Conservation (phyloP, 1,140 invertebrate genomes). For the Diorhabda elongata region DNA sequence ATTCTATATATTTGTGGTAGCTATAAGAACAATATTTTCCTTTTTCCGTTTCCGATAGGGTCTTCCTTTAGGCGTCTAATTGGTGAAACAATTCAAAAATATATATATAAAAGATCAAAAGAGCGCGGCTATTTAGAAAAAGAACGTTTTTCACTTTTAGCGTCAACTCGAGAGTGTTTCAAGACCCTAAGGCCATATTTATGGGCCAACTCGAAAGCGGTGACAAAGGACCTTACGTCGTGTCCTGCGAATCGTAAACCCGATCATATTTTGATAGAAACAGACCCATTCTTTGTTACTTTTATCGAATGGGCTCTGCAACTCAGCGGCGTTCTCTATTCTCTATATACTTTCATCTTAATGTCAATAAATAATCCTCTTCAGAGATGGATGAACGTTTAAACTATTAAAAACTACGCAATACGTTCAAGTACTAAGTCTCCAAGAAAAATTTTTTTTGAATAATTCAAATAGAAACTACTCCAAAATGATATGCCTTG, state of each 20-base stretch:
- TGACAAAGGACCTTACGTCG: conserved; percentile 21
- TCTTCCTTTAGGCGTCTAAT: conserved; percentile 1
- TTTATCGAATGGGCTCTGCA: conserved; percentile 14
- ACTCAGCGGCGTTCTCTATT: not conserved
- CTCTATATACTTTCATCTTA: too few relatives aligned
- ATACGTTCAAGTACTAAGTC: too few relatives aligned
- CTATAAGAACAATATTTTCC: too few relatives aligned
- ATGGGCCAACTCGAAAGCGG: conserved; percentile 11
- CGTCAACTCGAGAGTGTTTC: conserved; percentile 16
- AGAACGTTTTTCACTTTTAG: conserved; percentile 23
- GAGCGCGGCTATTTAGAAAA: conserved; percentile 15
- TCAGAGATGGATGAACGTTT: too few relatives aligned
- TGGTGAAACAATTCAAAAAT: conserved; percentile 1
- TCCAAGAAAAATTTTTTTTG: too few relatives aligned
- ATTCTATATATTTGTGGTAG: too few relatives aligned
- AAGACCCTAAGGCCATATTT: conserved; percentile 15
- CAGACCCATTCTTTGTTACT: conserved; percentile 19
- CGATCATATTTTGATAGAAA: conserved; percentile 23
- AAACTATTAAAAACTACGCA: too few relatives aligned
- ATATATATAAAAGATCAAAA: not conserved
- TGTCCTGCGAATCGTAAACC: conserved; percentile 21
- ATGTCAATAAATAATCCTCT: too few relatives aligned
- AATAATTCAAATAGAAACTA: too few relatives aligned
- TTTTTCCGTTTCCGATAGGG: too few relatives aligned
- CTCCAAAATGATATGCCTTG: too few relatives aligned